Base-by-base conservation (phyloP, 2,113 vertebrate genomes). In the Upupa epops region DNA sequence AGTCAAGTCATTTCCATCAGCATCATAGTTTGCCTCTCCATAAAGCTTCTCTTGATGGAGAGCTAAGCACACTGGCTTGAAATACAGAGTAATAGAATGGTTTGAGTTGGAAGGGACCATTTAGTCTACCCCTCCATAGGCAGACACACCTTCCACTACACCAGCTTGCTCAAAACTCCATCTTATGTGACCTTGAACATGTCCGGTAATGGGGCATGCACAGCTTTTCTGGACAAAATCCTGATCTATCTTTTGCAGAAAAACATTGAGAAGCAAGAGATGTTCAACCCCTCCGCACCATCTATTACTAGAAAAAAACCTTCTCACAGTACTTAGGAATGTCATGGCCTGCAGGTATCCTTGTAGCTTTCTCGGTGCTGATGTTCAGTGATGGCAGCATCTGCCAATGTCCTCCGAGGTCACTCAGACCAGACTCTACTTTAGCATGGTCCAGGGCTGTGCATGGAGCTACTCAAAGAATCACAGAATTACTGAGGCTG, bases 381-480 rank as follows among this genome's bases (percentile, higher is more conserved):
- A 51, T 22, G 15, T 32, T 66, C 12, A 66, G 65, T 2, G 0
- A 20, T 17, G 59, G 36, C n/a, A 66, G 40, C n/a, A 36, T 21
- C 25, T 17, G 32, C 31, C 1, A 0, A 49, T 9, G 22, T 48
- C 31, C 14, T 46, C 26, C 1, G 4, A 32, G 21, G 22, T 48
- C 5, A 40, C 13, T n/a, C 22, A 56, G 34, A 34, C 37, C n/a
- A 11, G 26, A 82, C 13, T 2, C 25, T 19, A 59, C 29, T 17
- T 17, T 64, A 45, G 36, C n/a, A 80, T 0, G 0, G 36, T 13
- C n/a, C 2, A 1, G 16, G 25, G 26, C 83, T 82, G 37, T 18
- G n/a, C n/a, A n/a, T n/a, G n/a, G n/a, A n/a, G n/a, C n/a, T n/a
- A n/a, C n/a, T n/a, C n/a, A n/a, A n/a, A n/a, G n/a, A n/a, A n/a